A percentile compares a stretch with the other conserved stretches of the same genome.
phyloP scores from a whole-genome alignment of 2,888 invertebrate genomes.

The Ramazzottius varieornatus region DNA sequence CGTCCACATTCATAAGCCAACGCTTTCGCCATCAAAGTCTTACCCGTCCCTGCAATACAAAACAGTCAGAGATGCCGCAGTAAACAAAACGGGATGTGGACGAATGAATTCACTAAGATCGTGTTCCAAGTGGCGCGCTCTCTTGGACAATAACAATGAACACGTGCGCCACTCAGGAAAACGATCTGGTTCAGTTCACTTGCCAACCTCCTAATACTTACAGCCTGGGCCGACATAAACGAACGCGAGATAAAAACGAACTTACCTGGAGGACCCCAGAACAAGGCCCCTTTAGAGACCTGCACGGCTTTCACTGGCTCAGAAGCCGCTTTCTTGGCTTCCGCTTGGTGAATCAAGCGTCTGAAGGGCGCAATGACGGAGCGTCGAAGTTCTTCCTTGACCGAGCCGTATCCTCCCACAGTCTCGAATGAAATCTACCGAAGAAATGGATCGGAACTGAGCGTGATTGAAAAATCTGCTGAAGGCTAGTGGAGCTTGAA shows the following conservation, averaged over 20 bases:
- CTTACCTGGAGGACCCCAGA: conserved; percentile 1
- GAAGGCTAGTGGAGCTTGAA: no score
- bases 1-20: background rate
- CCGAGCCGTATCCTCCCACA: background rate
- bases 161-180: no score
- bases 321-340: background rate
- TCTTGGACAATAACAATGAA: no score
- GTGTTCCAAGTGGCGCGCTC: no score
- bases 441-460: no score
- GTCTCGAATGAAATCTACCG: background rate
- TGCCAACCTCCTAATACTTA: no score
- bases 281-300: background rate
- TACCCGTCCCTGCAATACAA: background rate
- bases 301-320: background rate
- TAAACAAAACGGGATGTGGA: background rate
- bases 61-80: background rate
- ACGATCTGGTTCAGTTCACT: no score
- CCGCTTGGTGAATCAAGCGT: background rate
- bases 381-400: background rate
- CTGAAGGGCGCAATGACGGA: background rate
- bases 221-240: background rate
- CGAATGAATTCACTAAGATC: background rate
- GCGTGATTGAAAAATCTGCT: no score
- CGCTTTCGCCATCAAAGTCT: conserved; percentile 1
- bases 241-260: background rate